phyloP scores from a whole-genome alignment of 2,888 invertebrate genomes.

The Sinelater perroti region DNA sequence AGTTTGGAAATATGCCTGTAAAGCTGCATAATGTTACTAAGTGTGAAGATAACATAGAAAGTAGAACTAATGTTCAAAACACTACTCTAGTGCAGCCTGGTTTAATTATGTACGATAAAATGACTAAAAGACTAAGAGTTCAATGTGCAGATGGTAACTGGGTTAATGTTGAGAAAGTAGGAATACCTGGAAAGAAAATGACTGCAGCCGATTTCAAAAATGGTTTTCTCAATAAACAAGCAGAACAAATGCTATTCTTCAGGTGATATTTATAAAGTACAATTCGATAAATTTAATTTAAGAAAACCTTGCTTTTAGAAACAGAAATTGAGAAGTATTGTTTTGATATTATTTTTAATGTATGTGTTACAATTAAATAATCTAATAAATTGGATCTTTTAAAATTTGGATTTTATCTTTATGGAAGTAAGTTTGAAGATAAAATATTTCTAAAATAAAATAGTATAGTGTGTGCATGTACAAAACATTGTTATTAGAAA shows the following conservation, averaged over 20 bases:
- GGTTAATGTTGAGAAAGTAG: conserved; percentile 71
- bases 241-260: background rate
- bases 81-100: conserved; percentile 62
- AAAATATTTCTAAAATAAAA: too few species aligned
- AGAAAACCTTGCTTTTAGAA: too few species aligned
- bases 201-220: conserved; percentile 84
- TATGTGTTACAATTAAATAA: too few species aligned
- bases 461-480: too few species aligned
- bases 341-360: too few species aligned
- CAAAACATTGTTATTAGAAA: too few species aligned
- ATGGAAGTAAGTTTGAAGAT: too few species aligned
- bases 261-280: background rate
- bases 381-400: too few species aligned
- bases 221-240: conserved; percentile 77
- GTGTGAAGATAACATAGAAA: background rate
- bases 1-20: conserved; percentile 67
- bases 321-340: too few species aligned
- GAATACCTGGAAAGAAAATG: conserved; percentile 76
- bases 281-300: background rate
- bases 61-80: conserved; percentile 10
- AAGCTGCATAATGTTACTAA: conserved; percentile 67
- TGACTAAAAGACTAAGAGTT: conserved; percentile 68
- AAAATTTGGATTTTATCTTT: too few species aligned
- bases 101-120: conserved; percentile 67
- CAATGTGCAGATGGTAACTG: conserved; percentile 72